Base-by-base conservation (phyloP, 2,797 vertebrate species). In the Ibycter americanus region DNA sequence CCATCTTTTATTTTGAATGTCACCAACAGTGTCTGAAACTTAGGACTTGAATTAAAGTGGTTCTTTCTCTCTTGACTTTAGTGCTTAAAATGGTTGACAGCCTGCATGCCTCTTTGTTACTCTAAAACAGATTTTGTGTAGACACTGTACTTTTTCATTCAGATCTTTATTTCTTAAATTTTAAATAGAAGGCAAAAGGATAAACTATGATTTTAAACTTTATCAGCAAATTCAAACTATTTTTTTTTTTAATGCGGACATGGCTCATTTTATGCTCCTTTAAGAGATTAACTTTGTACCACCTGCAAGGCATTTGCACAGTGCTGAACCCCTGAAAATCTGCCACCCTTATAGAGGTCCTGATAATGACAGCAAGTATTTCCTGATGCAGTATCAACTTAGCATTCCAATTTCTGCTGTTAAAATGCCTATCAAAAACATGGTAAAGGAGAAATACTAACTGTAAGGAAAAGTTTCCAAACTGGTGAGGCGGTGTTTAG, bases 61-160 rank as follows among this genome's bases (percentile, higher is more conserved):
- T 79, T 66, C 31, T 79, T 51, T 80, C 36, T 68, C 56, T 85
- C 51, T 91, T 86, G 83, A 89, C 87, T 65, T 63, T 27, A 59
- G 36, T 78, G 61, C 56, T 91, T 90, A 90, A 81, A 94, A 80
- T 63, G 83, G 71, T 40, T 93, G 71, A 49, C 89, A 92, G 56
- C 47, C 27, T 15, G 19, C 66, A 40, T 34, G n/a, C 65, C 82
- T 95, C 86, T 95, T 74, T 66, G 55, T 59, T 42, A 74, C 54
- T 74, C 42, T 51, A 65, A 90, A 42, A 29, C 19, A 56, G 61
- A 47, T 76, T 68, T 71, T 44, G 55, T 52, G 61, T 47, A 84
- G 44, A 85, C 23, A 55, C 32, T 52, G 36, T 66, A 66, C 12
- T 32, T 66, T 74, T 87, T 85, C 31, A 71, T 54, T 71, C 34